Evolutionary conservation across 2,113 vertebrate species (phyloP).

Genomic region (Calonectris borealis): DNA sequence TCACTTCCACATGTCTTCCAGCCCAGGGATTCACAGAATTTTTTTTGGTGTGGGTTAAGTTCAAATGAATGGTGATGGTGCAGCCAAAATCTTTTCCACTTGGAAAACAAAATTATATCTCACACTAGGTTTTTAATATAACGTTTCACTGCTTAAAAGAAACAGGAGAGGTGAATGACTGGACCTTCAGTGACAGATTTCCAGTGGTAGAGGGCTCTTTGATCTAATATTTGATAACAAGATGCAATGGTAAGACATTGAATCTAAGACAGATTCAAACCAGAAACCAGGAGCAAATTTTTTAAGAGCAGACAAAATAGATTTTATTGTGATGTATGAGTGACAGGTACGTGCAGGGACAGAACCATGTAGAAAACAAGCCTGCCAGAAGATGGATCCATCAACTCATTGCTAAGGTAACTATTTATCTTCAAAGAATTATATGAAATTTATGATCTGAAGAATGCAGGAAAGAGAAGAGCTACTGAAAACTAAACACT

Average conservation of each 20-base stretch:
- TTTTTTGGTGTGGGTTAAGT: not conserved
- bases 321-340: not conserved
- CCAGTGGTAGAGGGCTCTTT: not conserved
- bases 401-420: not conserved
- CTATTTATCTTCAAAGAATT: not conserved
- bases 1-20: not conserved
- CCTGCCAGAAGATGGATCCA: not conserved
- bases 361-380: not conserved
- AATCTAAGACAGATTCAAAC: not conserved
- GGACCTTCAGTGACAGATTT: not conserved
- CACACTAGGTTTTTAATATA: not conserved
- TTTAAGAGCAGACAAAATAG: not conserved
- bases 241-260: not conserved
- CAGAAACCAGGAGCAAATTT: not conserved
- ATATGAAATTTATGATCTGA: not conserved
- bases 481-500: not conserved
- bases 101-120: not conserved
- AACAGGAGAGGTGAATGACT: not conserved
- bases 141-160: not conserved
- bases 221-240: not conserved
- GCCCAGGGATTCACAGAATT: not conserved
- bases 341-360: not conserved
- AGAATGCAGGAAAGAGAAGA: not conserved
- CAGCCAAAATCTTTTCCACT: not conserved
- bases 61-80: not conserved